Evolutionary conservation across 2,113 vertebrate genomes (phyloP).

Genomic region (Lates calcarifer): DNA sequence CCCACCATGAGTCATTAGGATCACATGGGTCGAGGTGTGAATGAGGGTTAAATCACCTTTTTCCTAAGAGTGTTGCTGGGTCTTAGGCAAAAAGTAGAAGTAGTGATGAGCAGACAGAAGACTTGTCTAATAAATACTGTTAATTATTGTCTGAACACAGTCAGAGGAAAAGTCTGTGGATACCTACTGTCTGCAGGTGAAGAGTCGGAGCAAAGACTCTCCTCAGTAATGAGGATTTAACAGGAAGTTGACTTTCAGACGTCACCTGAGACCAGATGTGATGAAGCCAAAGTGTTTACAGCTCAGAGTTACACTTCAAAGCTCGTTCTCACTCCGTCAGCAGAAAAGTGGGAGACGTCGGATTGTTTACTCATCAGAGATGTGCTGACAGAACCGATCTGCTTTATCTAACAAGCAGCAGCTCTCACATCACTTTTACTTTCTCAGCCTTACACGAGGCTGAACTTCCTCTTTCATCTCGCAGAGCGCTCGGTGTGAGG

Average conservation of each 20-base stretch:
- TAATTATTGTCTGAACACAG: neutral
- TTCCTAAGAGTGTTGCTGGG: no score
- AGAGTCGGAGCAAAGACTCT: constrained; percentile 3
- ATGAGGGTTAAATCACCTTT: no score
- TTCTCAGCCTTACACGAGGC: neutral
- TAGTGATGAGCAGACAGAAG: neutral
- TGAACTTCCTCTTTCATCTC: constrained; percentile 26
- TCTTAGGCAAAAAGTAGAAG: no score
- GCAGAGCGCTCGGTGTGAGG: neutral
- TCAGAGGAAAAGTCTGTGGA: neutral
- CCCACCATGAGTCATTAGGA: no score
- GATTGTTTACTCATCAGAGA: constrained; percentile 59
- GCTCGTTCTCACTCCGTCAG: constrained; percentile 45
- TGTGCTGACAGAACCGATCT: constrained; percentile 56
- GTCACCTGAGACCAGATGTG: constrained; percentile 51
- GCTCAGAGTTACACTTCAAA: constrained; percentile 60
- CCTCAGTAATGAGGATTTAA: constrained; percentile 40
- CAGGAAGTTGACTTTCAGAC: constrained; percentile 31
- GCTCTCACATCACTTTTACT: constrained; percentile 17
- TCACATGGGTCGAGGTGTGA: no score
- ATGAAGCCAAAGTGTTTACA: constrained; percentile 50
- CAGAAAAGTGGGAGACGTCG: constrained; percentile 43
- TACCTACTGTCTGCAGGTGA: neutral
- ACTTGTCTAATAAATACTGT: neutral
- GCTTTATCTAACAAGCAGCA: constrained; percentile 48